These are phyloP conservation scores for Melipona bicolor DNA, from an alignment of 2,888 invertebrate genomes.

Conservation along the genomic window DNA sequence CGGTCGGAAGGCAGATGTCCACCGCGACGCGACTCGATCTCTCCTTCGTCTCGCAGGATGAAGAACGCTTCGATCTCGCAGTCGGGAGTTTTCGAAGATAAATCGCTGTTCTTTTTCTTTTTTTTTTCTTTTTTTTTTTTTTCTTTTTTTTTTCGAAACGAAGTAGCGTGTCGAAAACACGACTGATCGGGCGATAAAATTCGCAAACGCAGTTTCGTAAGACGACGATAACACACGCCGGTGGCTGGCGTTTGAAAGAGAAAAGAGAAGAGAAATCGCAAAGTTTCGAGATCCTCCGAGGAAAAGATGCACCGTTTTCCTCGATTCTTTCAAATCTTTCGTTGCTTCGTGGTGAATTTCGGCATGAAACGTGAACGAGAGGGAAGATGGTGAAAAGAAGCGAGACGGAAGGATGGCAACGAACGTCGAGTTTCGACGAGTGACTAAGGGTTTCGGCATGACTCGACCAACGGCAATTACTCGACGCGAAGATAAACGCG, in stretches of 20 bases:
- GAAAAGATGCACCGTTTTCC: not conserved
- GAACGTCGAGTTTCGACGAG: slow-evolving; percentile 56
- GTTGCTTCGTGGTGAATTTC: not conserved
- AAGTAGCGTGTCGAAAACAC: too few species aligned
- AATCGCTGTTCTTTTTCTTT: too few species aligned
- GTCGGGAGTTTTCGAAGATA: too few species aligned
- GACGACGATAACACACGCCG: too few species aligned
- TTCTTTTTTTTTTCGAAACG: too few species aligned
- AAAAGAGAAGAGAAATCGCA: too few species aligned
- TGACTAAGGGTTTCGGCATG: slow-evolving; percentile 69
- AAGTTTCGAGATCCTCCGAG: not conserved
- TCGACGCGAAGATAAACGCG: slow-evolving; percentile 69
- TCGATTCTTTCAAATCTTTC: not conserved
- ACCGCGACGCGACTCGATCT: not conserved
- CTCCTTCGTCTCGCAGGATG: not conserved
- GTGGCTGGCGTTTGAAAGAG: not conserved
- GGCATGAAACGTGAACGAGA: not conserved
- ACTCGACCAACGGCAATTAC: slow-evolving; percentile 69
- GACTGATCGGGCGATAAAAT: too few species aligned
- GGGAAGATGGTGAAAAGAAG: not conserved
- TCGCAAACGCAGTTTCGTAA: too few species aligned
- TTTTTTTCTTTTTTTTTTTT: too few species aligned
- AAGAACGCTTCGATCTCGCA: not conserved
- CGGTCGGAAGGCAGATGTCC: not conserved
- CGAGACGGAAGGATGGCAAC: slow-evolving; percentile 23